Evolutionary conservation across 2,797 vertebrate genomes (phyloP), one percentile per base, ranked within the genome.

Genomic region (Tragelaphus oryx): DNA sequence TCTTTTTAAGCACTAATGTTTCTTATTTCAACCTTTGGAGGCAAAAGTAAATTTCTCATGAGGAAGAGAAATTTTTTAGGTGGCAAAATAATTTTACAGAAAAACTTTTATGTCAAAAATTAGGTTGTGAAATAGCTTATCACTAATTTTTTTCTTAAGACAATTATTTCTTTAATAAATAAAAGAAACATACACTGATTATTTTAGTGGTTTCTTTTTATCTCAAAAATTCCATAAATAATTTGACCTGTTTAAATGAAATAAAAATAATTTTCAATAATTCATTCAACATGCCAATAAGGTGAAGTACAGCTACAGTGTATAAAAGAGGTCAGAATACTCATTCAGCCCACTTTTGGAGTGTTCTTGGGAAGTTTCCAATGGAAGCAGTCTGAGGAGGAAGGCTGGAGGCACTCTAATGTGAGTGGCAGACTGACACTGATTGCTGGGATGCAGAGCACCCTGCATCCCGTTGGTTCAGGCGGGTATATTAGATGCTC

Each of bases 401-500:
- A 90, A 30, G 74, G 75, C 50, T 54, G 24, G 78, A 12, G 89
- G 60, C 30, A 37, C 75, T 37, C 41, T 74, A 50, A 57, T 2
- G 9, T 85, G 10, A 85, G 87, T 52, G 57, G 22, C 11, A 85
- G 71, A 37, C 2, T 44, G 85, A 93, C 84, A 44, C 30, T 74
- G 75, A 93, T 46, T 17, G 41, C 65, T n/a, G 30, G 71, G 48
- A 30, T 17, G 3, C 37, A 37, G 37, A 57, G 14, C n/a, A 81
- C 71, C 76, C 71, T 13, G 18, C 4, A 41, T 74, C 52, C 52
- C 18, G 30, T 68, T 2, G 0, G 48, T n/a, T 95, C 26, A 44
- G 37, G 20, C 0, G 6, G 83, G 68, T 88, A 65, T 87, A 93
- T 96, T 89, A 94, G 91, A 89, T 83, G 65, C 74, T 87, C 78